Conservation (phyloP, 2,888 invertebrate species). For the Hydraecia micacea region DNA sequence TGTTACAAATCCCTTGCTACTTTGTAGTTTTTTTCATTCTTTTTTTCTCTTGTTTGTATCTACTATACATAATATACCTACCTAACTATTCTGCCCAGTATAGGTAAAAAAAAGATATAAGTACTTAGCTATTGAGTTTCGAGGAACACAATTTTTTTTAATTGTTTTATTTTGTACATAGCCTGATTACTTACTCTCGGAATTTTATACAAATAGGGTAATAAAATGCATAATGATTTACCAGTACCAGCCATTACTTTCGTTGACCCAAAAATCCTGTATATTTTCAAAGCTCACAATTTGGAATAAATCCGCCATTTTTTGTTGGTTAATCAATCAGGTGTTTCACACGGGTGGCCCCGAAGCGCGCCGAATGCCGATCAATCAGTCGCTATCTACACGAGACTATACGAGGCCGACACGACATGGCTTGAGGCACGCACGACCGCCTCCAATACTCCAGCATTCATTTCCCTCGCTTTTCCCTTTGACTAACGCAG, state of each 20-base stretch:
- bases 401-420: constrained; percentile 55
- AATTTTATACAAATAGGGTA: not conserved
- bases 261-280: constrained; percentile 9
- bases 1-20: not conserved
- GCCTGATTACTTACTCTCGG: not conserved
- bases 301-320: constrained; percentile 21
- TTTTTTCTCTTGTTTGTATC: not conserved
- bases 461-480: constrained; percentile 38
- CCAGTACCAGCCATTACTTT: constrained; percentile 3
- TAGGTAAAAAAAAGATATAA: not conserved
- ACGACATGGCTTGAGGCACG: constrained; percentile 43
- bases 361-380: constrained; percentile 56
- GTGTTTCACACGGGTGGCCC: constrained; percentile 44
- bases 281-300: not conserved
- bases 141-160: too few relatives aligned
- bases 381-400: constrained; percentile 70
- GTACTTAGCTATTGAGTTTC: not conserved
- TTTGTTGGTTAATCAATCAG: constrained; percentile 63
- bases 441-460: constrained; percentile 52
- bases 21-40: not conserved
- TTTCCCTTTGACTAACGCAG: constrained; percentile 53
- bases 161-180: not conserved
- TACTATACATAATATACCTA: too few relatives aligned
- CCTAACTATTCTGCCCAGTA: not conserved
- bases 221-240: not conserved